Evolutionary conservation across 2,113 vertebrate genomes (phyloP).

Genomic region (Heloderma charlesbogerti): DNA sequence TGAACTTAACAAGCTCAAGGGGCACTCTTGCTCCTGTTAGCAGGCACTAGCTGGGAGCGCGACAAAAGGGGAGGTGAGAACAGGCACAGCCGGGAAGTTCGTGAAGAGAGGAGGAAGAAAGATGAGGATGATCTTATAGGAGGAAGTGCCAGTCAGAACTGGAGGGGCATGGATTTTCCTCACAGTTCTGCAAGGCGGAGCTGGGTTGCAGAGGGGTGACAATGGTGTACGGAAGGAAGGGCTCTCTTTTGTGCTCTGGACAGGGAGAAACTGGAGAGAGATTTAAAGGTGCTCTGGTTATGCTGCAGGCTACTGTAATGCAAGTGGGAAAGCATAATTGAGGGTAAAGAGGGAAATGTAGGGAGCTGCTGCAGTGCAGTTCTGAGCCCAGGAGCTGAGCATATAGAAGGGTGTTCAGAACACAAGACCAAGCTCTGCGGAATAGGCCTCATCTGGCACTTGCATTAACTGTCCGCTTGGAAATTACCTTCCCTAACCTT

Average conservation of each 20-base stretch:
- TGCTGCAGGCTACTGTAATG: background rate
- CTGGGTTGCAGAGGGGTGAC: background rate
- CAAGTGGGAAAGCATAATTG: background rate
- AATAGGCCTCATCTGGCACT: background rate
- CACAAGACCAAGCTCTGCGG: background rate
- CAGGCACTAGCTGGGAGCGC: conserved; percentile 7
- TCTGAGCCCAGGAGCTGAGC: background rate
- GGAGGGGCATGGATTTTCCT: background rate
- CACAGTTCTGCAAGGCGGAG: background rate
- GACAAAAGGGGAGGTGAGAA: background rate
- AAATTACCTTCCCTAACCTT: conserved; percentile 23
- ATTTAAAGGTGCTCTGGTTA: background rate
- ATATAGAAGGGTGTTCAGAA: rapidly evolving
- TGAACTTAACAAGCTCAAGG: conserved; percentile 35
- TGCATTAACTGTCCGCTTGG: conserved; percentile 1
- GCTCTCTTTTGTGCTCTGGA: background rate
- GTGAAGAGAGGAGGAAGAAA: background rate
- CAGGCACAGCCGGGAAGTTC: background rate
- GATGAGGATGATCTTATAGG: background rate
- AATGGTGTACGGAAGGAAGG: background rate
- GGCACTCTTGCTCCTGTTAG: conserved; percentile 28
- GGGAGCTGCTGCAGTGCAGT: background rate
- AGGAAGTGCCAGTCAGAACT: background rate
- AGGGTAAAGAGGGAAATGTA: background rate
- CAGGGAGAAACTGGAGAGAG: background rate